Evolutionary conservation across 2,797 vertebrate species (phyloP).

Genomic region (Tinamus major): DNA sequence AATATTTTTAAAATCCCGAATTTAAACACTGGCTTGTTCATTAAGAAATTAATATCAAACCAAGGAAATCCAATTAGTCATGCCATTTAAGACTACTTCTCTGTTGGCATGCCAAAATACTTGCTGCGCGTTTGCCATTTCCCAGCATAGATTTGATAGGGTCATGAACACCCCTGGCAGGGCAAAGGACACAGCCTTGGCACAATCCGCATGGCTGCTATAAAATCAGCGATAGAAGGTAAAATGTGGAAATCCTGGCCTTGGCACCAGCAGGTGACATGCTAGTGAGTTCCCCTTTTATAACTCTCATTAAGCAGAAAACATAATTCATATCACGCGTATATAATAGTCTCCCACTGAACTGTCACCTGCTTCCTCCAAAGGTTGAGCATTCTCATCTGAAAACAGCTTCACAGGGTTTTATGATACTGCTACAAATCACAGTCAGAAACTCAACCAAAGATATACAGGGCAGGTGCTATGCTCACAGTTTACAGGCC

Average conservation of each 20-base stretch:
- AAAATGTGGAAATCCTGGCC: conserved; percentile 3
- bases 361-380: rapidly evolving
- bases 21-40: not conserved
- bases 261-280: rapidly evolving
- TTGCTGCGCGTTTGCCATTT: not conserved
- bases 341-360: rapidly evolving
- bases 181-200: conserved; percentile 47
- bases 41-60: not conserved
- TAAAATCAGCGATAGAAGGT: not conserved
- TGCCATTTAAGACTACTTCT: not conserved
- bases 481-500: not conserved
- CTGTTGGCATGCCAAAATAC: not conserved
- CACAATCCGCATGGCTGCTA: not conserved
- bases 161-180: not conserved
- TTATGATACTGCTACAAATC: not conserved
- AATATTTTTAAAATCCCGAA: not conserved
- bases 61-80: not conserved
- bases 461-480: not conserved
- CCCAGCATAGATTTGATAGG: not conserved
- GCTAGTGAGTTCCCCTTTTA: not conserved
- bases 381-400: not conserved
- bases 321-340: not conserved
- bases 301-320: rapidly evolving
- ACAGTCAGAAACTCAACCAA: not conserved
- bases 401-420: not conserved